Conservation (phyloP, 64 coral and sea anemone species). For the Platygyra sinensis region DNA sequence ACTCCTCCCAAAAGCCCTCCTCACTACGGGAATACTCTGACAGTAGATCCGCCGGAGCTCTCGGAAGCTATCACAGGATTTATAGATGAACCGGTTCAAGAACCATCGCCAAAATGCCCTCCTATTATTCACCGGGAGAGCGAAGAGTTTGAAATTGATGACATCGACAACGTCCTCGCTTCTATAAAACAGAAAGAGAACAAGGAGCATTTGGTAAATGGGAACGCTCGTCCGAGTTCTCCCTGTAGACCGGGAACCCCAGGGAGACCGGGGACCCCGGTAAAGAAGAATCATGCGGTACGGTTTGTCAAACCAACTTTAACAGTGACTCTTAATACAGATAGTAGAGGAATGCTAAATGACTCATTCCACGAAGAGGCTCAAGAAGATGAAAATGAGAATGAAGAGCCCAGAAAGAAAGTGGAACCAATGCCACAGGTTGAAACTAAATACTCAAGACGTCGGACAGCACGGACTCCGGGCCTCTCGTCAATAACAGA, state of each 20-base stretch:
- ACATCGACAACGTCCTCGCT: slow-evolving; percentile 67
- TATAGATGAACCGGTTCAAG: slow-evolving; percentile 16
- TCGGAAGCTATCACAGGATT: slow-evolving; percentile 71
- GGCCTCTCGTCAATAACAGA: not conserved
- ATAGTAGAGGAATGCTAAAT: slow-evolving; percentile 41
- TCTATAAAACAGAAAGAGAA: slow-evolving; percentile 44
- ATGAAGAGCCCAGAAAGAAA: not conserved
- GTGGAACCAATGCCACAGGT: not conserved
- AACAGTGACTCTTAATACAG: slow-evolving; percentile 70
- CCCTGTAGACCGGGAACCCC: not conserved
- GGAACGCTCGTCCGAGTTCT: not conserved
- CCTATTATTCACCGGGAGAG: slow-evolving; percentile 31
- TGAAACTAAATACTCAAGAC: not conserved
- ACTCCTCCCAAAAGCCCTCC: slow-evolving; percentile 86
- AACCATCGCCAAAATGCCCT: not conserved
- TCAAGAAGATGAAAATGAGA: slow-evolving; percentile 28
- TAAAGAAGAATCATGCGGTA: slow-evolving; percentile 65
- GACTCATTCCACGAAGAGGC: slow-evolving; percentile 47
- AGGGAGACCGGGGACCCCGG: slow-evolving; percentile 75
- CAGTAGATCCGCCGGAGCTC: slow-evolving; percentile 72
- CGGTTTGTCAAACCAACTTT: slow-evolving; percentile 90
- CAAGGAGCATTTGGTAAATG: slow-evolving; percentile 38
- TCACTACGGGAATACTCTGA: slow-evolving; percentile 81
- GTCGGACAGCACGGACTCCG: not conserved
- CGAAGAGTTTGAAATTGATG: slow-evolving; percentile 71